phyloP scores from a whole-genome alignment of 2,797 vertebrate species.

The Myotis planiceps region DNA sequence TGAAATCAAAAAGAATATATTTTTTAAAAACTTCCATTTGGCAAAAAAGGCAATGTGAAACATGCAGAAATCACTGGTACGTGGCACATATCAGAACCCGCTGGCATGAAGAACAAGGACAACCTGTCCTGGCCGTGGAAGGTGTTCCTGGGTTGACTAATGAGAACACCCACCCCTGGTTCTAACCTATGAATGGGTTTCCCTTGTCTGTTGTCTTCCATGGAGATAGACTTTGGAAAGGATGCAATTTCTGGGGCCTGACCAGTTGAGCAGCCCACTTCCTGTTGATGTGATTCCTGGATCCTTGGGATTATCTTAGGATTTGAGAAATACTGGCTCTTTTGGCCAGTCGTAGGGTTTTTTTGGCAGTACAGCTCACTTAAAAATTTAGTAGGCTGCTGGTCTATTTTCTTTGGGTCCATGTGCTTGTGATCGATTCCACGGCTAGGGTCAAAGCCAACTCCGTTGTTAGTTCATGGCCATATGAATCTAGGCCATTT shows the following conservation, averaged over 20 bases:
- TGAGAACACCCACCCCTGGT: neutral
- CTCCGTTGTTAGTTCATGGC: neutral
- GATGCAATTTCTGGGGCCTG: slow-evolving; percentile 4
- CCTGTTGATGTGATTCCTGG: slow-evolving; percentile 68
- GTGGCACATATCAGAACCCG: neutral
- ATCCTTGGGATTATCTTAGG: slow-evolving; percentile 57
- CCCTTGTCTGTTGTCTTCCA: slow-evolving; percentile 34
- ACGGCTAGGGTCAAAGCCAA: neutral
- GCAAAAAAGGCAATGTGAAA: neutral
- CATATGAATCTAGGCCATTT: neutral
- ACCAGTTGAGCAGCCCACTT: slow-evolving; percentile 32
- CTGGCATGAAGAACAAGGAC: slow-evolving; percentile 41
- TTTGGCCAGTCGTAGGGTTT: neutral
- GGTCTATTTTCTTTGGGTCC: slow-evolving; percentile 70
- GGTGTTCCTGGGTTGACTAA: neutral
- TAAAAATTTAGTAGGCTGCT: slow-evolving; percentile 54
- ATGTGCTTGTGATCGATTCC: slow-evolving; percentile 27
- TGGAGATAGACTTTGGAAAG: slow-evolving; percentile 23
- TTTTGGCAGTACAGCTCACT: slow-evolving; percentile 41
- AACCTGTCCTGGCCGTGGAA: slow-evolving; percentile 3
- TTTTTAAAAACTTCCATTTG: too few species aligned
- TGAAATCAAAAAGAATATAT: too few species aligned
- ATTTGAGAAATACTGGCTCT: slow-evolving; percentile 42
- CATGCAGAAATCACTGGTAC: neutral
- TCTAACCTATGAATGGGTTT: neutral